These are phyloP conservation scores for Acholoe squamosa DNA, from an alignment of 2,888 invertebrate genomes.

Conservation along the genomic window DNA sequence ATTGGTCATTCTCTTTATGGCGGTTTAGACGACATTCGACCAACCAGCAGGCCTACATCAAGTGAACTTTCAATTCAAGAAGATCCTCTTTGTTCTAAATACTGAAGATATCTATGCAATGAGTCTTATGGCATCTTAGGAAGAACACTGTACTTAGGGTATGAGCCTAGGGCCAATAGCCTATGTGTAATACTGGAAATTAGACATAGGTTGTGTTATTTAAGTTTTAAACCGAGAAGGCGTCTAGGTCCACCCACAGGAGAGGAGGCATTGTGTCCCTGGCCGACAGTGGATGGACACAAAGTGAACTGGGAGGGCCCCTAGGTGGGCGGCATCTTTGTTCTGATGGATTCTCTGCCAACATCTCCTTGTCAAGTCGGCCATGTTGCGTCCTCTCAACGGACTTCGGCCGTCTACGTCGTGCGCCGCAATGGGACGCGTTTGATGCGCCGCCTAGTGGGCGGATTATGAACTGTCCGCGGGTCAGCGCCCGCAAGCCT, in stretches of 20 bases:
- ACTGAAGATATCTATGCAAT: too few relatives aligned
- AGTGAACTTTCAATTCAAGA: too few relatives aligned
- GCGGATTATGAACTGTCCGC: conserved; percentile 59
- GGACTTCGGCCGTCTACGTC: conserved; percentile 32
- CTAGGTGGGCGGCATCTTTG: conserved; percentile 27
- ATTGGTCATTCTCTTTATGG: neutral
- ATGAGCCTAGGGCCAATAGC: too few relatives aligned
- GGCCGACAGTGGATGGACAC: neutral
- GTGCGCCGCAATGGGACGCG: conserved; percentile 26
- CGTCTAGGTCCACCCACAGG: neutral
- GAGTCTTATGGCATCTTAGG: too few relatives aligned
- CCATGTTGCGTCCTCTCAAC: conserved; percentile 37
- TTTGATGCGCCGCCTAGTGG: conserved; percentile 34
- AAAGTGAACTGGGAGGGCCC: conserved; percentile 31
- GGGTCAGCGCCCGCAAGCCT: conserved; percentile 44
- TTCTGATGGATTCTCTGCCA: conserved; percentile 58
- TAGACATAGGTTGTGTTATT: too few relatives aligned
- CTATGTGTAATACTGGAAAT: too few relatives aligned
- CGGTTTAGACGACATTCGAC: neutral
- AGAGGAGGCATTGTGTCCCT: neutral
- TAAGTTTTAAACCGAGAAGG: neutral
- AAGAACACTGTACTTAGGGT: too few relatives aligned
- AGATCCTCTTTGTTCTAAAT: too few relatives aligned
- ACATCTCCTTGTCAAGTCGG: conserved; percentile 33
- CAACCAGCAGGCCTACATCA: neutral